Evolutionary conservation across 2,797 vertebrate genomes (phyloP).

Genomic region (Miichthys miiuy): DNA sequence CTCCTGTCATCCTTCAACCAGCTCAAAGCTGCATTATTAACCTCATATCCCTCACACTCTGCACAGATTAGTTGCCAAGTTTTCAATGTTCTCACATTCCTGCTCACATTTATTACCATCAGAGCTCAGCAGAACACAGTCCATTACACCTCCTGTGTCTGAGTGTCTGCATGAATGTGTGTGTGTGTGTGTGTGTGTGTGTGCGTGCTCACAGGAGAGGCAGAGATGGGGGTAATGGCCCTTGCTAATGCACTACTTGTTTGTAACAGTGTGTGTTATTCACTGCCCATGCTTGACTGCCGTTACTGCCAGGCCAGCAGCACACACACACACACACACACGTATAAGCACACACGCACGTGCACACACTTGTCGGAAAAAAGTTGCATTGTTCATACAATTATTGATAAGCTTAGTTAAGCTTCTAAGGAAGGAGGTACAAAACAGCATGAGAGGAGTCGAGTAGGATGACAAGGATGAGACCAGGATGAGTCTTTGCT

Average conservation of each 20-base stretch:
- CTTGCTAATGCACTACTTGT: constrained; percentile 66
- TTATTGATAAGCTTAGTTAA: constrained; percentile 3
- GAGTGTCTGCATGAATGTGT: constrained; percentile 24
- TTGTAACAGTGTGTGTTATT: constrained; percentile 66
- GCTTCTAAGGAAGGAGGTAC: not conserved
- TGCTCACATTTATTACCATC: constrained; percentile 41
- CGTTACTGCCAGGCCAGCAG: constrained; percentile 16
- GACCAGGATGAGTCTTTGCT: not conserved
- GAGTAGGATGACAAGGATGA: not conserved
- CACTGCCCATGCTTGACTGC: constrained; percentile 48
- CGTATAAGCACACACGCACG: not conserved
- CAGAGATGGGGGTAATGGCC: constrained; percentile 64
- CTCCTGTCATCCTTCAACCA: not conserved
- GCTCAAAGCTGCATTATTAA: constrained; percentile 22
- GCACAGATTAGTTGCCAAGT: not conserved
- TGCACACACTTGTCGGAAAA: constrained; percentile 6
- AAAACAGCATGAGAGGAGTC: not conserved
- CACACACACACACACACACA: constrained; percentile 10
- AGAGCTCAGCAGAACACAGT: constrained; percentile 46
- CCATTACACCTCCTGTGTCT: constrained; percentile 43
- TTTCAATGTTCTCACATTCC: constrained; percentile 32
- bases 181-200: constrained; percentile 30
- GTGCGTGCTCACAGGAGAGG: constrained; percentile 27
- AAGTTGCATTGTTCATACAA: not conserved
- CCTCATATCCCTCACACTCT: not conserved